Evolutionary conservation across 2,888 invertebrate species (phyloP).

Genomic region (Sinotaia quadrata): DNA sequence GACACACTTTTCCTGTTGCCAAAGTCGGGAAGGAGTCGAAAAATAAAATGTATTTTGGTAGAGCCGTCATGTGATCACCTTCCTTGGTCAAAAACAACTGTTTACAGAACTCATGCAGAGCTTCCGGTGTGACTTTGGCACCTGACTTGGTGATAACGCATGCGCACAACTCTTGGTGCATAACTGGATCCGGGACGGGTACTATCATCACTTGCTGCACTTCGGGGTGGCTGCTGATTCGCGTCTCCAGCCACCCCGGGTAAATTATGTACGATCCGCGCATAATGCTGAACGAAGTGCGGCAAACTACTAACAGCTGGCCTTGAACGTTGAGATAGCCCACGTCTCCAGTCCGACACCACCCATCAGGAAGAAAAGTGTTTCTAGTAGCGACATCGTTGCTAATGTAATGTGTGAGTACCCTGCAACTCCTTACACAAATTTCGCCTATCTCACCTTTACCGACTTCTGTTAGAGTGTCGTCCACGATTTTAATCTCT

Average conservation of each 20-base stretch:
- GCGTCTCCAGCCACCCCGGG: conserved; percentile 39
- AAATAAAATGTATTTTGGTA: conserved; percentile 37
- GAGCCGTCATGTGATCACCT: conserved; percentile 25
- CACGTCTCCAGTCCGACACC: conserved; percentile 40
- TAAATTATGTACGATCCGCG: conserved; percentile 37
- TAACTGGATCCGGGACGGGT: conserved; percentile 36
- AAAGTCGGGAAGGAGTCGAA: conserved; percentile 28
- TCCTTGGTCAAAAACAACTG: conserved; percentile 10
- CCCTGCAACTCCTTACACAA: conserved; percentile 29
- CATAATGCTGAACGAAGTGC: conserved; percentile 37
- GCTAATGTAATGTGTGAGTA: conserved; percentile 29
- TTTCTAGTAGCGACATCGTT: conserved; percentile 24
- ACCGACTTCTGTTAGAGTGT: conserved; percentile 20
- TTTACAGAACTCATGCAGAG: not conserved
- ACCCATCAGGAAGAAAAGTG: conserved; percentile 37
- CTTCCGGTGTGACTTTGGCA: not conserved
- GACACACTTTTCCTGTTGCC: conserved; percentile 25
- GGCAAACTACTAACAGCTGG: conserved; percentile 32
- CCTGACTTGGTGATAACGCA: conserved; percentile 28
- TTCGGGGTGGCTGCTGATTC: conserved; percentile 19
- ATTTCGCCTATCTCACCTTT: conserved; percentile 35
- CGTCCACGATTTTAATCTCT: conserved; percentile 31
- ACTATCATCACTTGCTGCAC: conserved; percentile 35
- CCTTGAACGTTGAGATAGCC: conserved; percentile 31
- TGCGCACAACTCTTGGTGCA: conserved; percentile 40